Base-by-base conservation (phyloP, 2,113 vertebrate genomes). In the Paramisgurnus dabryanus region DNA sequence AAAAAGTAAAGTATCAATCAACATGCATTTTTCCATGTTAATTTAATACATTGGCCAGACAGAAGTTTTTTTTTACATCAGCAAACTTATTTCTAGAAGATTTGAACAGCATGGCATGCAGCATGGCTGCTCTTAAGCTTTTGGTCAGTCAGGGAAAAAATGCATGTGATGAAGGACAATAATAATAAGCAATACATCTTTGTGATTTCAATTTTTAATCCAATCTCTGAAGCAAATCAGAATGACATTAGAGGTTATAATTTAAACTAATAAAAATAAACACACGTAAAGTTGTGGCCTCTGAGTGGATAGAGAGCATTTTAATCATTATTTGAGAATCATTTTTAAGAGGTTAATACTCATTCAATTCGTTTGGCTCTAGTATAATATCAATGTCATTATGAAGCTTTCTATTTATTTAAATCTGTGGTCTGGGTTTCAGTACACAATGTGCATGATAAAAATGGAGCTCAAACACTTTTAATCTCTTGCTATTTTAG, bases 131-230 rank as follows among this genome's bases (percentile, higher is more conserved):
- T 27, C 53, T 17, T 4, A 47, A 57, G 41, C 66, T 61, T 69
- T 47, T 53, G 58, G 6, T 79, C 58, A 17, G 27, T 8, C 49
- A 50, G 45, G 68, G 72, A 12, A 65, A 69, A 55, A 15, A 18
- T 57, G 39, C 55, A 64, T 18, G 53, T 22, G 55, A 61, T 43
- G 34, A 5, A 64, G 11, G 4, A 66, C 61, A 34, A 45, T 57
- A 80, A 80, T 84, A 47, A 80, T 15, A 64, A 49, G 45, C 41
- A 49, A 64, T 45, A 34, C 49, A 58, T 61, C 65, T 77, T 74
- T 73, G 58, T 49, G 7, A 53, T 65, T 49, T 63, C 15, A 9
- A 18, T 67, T 65, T 78, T 17, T 82, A 78, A 80, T 79, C 74
- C 50, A 4, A 17, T 79, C 76, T 73, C 67, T 68, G 47, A 43